A percentile compares a stretch with the other conserved stretches of the same genome.
Conservation (phyloP, 2,888 invertebrate genomes). For the Eristalis pertinax region DNA sequence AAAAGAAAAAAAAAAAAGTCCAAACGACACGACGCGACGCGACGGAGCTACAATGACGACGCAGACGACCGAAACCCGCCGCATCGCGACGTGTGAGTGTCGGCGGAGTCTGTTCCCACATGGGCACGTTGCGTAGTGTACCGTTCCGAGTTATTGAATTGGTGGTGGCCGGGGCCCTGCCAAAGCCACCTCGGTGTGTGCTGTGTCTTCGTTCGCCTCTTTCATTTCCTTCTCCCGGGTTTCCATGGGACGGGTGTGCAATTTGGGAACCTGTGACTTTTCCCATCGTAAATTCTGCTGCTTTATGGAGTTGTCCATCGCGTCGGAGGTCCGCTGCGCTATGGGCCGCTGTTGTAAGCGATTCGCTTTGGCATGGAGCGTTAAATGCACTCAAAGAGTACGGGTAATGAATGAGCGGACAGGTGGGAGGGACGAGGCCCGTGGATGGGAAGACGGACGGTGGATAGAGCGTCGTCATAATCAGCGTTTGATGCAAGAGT, state of each 20-base stretch:
- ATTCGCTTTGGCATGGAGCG: slow-evolving; percentile 26
- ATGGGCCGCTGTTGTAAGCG: slow-evolving; percentile 19
- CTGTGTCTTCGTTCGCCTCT: not conserved
- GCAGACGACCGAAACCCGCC: slow-evolving; percentile 7
- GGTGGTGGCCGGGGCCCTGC: slow-evolving; percentile 19
- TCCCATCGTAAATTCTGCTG: slow-evolving; percentile 73
- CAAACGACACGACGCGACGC: slow-evolving; percentile 51
- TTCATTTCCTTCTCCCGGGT: not conserved
- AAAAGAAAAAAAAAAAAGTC: not conserved
- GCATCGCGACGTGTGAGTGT: slow-evolving; percentile 40
- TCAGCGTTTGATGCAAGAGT: slow-evolving; percentile 48
- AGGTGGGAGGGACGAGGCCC: not conserved
- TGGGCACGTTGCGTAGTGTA: slow-evolving; percentile 56
- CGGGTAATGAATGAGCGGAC: slow-evolving; percentile 25
- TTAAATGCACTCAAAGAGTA: slow-evolving; percentile 34
- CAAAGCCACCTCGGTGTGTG: too few species aligned
- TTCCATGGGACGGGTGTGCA: slow-evolving; percentile 55
- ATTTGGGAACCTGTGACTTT: slow-evolving; percentile 73
- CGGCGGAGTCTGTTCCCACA: slow-evolving; percentile 68
- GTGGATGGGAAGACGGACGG: slow-evolving; percentile 12
- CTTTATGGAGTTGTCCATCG: slow-evolving; percentile 71
- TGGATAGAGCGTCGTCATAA: slow-evolving; percentile 34
- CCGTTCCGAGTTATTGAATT: slow-evolving; percentile 49
- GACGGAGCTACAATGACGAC: slow-evolving; percentile 67
- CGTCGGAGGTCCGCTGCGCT: slow-evolving; percentile 58